Percentiles rank a stretch among this genome's conserved stretches.
phyloP scores from a whole-genome alignment of 1,140 invertebrate species.

The Drosophila sulfurigaster region DNA sequence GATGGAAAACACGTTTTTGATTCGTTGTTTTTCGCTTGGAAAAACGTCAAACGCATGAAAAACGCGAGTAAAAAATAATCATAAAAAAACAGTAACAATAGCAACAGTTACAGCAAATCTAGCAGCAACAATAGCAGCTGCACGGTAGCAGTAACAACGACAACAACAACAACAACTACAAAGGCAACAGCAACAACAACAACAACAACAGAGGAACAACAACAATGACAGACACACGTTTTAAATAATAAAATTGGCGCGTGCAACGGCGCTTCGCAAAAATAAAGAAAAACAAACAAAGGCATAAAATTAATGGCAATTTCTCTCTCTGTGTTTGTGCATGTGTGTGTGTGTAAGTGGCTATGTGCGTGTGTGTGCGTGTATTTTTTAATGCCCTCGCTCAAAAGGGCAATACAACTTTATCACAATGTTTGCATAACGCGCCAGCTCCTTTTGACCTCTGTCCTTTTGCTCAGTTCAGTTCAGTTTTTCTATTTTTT shows the following conservation, averaged over 20 bases:
- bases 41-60: constrained; percentile 75
- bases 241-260: constrained; percentile 71
- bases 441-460: constrained; percentile 11
- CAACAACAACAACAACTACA: constrained; percentile 12
- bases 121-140: constrained; percentile 39
- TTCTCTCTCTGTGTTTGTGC: constrained; percentile 15
- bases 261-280: constrained; percentile 26
- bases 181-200: background rate
- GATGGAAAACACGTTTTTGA: background rate
- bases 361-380: background rate
- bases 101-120: constrained; percentile 47
- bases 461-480: background rate
- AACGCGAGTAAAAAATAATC: constrained; percentile 46
- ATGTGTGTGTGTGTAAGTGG: constrained; percentile 5
- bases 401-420: constrained; percentile 14
- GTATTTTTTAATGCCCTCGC: constrained; percentile 26
- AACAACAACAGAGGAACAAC: background rate
- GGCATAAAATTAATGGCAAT: constrained; percentile 56
- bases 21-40: constrained; percentile 8
- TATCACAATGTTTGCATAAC: constrained; percentile 18
- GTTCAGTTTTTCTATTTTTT: no score
- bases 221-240: constrained; percentile 58
- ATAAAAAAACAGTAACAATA: constrained; percentile 33
- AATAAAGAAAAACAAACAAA: constrained; percentile 47
- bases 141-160: background rate